phyloP scores from a whole-genome alignment of 2,113 vertebrate genomes.

The Oreochromis spilurus region DNA sequence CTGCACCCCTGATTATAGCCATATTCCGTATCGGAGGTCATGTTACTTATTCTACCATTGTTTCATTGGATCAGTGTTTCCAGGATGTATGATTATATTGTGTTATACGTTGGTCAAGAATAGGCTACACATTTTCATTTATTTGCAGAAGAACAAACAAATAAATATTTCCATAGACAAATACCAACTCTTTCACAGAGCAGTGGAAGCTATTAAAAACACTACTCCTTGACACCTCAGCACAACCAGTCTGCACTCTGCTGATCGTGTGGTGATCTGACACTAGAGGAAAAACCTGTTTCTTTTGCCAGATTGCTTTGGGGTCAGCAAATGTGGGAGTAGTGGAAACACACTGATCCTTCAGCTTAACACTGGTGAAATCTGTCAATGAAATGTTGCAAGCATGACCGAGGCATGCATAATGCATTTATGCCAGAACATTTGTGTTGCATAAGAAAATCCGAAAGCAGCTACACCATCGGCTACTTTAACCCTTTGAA shows the following conservation, averaged over 20 bases:
- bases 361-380: constrained; percentile 22
- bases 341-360: constrained; percentile 54
- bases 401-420: constrained; percentile 31
- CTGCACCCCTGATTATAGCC: not conserved
- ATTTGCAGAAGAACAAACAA: not conserved
- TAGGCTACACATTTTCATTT: not conserved
- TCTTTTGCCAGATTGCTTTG: constrained; percentile 42
- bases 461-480: not conserved
- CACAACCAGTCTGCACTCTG: constrained; percentile 5
- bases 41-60: constrained; percentile 14
- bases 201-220: not conserved
- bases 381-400: constrained; percentile 51
- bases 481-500: not conserved
- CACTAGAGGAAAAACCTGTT: constrained; percentile 68
- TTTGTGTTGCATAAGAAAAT: constrained; percentile 19
- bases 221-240: not conserved
- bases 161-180: constrained; percentile 6
- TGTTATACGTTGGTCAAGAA: constrained; percentile 10
- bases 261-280: constrained; percentile 34
- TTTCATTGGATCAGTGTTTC: constrained; percentile 14
- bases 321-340: constrained; percentile 37
- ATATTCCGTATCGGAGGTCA: constrained; percentile 10
- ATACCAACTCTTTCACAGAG: not conserved
- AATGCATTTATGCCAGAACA: constrained; percentile 46
- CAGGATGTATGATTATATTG: not conserved